phyloP scores from a whole-genome alignment of 2,888 invertebrate species.

The Lordiphosa fenestrarum region DNA sequence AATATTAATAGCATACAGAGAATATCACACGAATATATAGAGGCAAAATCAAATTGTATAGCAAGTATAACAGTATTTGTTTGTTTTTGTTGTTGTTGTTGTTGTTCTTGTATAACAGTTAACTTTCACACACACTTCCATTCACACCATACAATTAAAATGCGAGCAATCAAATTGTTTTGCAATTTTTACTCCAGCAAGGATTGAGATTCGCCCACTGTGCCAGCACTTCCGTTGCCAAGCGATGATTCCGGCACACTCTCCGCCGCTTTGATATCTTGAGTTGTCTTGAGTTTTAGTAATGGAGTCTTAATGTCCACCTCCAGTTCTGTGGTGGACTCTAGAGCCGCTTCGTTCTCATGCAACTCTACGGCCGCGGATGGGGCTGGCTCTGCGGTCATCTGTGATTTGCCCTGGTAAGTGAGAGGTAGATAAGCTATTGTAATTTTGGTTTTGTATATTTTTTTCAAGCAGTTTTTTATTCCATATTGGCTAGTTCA shows the following conservation, averaged over 20 bases:
- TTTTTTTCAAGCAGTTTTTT: no score
- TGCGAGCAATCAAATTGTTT: neutral
- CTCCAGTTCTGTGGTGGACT: conserved; percentile 57
- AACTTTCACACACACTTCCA: conserved; percentile 21
- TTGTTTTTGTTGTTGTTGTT: neutral
- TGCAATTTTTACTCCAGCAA: conserved; percentile 50
- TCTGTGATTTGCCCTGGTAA: conserved; percentile 62
- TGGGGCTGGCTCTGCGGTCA: conserved; percentile 37
- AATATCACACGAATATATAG: conserved; percentile 61
- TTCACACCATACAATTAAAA: neutral
- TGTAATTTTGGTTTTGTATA: neutral
- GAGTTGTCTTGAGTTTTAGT: conserved; percentile 59
- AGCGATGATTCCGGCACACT: conserved; percentile 32
- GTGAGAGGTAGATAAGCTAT: neutral
- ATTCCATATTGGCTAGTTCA: no score
- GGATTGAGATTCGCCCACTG: conserved; percentile 58
- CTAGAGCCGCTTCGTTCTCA: conserved; percentile 36
- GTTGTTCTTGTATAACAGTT: conserved; percentile 44
- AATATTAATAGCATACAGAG: conserved; percentile 46
- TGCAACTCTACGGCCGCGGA: conserved; percentile 50
- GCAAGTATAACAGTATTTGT: conserved; percentile 52
- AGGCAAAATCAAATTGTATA: conserved; percentile 46
- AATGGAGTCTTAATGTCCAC: conserved; percentile 77
- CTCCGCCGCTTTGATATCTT: conserved; percentile 38
- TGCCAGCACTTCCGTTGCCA: conserved; percentile 43